phyloP scores from a whole-genome alignment of 2,797 vertebrate species.

The Chaetophractus vellerosus region DNA sequence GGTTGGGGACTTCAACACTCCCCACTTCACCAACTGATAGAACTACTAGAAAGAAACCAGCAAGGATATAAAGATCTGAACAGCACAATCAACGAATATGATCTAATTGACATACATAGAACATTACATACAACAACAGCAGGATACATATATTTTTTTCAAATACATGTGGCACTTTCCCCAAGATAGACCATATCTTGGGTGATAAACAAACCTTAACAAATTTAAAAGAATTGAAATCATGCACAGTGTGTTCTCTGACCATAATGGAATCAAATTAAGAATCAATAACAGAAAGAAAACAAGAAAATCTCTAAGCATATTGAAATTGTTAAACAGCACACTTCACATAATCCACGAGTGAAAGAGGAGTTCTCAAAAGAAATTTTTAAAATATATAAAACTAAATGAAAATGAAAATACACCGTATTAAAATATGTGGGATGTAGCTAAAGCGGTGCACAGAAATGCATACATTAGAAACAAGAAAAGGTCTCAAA shows the following conservation, averaged over 20 bases:
- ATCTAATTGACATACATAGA: not conserved
- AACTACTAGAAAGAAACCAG: not conserved
- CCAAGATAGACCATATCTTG: not conserved
- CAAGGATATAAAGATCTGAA: not conserved
- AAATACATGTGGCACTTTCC: not conserved
- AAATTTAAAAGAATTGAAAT: not conserved
- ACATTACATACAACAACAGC: not conserved
- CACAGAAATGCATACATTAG: not conserved
- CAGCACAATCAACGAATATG: not conserved
- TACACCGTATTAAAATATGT: not conserved
- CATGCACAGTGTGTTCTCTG: not conserved
- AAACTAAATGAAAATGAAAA: constrained; percentile 9
- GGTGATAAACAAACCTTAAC: not conserved
- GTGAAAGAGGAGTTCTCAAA: not conserved
- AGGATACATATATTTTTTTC: not conserved
- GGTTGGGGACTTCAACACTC: not conserved
- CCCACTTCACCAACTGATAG: not conserved
- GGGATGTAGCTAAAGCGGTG: not conserved
- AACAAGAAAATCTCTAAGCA: not conserved
- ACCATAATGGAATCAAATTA: not conserved
- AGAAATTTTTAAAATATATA: not conserved
- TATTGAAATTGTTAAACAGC: not conserved
- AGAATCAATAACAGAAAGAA: constrained; percentile 15
- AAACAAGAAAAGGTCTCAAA: not conserved
- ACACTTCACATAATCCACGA: not conserved